Conservation (phyloP, 2,888 invertebrate species). For the Seira ritae region DNA sequence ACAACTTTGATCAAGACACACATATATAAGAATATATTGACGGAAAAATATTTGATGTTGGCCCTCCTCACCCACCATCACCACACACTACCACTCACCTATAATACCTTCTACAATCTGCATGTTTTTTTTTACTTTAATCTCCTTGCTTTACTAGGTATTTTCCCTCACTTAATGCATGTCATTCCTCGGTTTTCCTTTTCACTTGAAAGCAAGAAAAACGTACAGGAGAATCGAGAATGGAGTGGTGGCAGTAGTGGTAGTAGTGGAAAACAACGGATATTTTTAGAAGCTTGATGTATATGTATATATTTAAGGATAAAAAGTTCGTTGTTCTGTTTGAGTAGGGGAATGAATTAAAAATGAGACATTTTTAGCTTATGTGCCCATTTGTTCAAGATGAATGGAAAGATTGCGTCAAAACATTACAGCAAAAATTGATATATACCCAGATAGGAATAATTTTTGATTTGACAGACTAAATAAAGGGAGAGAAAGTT, state of each 20-base stretch:
- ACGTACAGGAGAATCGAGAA: not conserved
- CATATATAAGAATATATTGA: too few species aligned
- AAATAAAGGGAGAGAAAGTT: too few species aligned
- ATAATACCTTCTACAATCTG: not conserved
- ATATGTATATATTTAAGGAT: not conserved
- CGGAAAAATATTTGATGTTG: not conserved
- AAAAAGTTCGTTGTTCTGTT: not conserved
- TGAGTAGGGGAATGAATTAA: not conserved
- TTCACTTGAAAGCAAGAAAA: not conserved
- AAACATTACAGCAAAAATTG: too few species aligned
- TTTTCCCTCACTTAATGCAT: not conserved
- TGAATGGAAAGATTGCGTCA: too few species aligned
- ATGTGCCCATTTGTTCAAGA: not conserved
- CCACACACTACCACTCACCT: not conserved
- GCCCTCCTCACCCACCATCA: too few species aligned
- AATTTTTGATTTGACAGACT: too few species aligned
- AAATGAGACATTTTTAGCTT: not conserved
- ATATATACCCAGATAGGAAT: too few species aligned
- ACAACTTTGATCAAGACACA: not conserved
- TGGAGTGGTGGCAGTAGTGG: too few species aligned
- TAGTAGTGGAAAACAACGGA: not conserved
- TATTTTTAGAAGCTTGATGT: conserved; percentile 1
- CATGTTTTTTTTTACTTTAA: conserved; percentile 1
- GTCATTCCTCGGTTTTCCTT: not conserved
- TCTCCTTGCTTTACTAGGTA: conserved; percentile 7